Evolutionary conservation across 2,888 invertebrate species (phyloP), one percentile per base, ranked within the genome.

Genomic region (Rapana venosa): DNA sequence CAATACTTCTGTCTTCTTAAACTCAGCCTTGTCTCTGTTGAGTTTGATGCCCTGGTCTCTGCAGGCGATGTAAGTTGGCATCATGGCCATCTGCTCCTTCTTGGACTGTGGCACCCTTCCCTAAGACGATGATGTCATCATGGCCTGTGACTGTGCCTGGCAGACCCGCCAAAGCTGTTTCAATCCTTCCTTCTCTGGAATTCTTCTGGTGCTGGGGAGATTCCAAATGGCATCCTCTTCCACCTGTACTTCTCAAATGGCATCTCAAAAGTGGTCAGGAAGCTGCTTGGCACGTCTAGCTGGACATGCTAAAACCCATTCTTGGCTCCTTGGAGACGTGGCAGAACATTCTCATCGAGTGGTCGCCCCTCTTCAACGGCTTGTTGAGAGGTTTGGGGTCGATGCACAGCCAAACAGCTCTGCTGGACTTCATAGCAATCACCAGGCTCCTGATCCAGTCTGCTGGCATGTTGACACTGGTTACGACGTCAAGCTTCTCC

Each of bases 1-100:
- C n/a, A 90, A 61, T 2, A 92, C 87, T 26, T 90, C 90, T 13
- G 32, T 81, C 13, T 58, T 30, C 35, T 87, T 87, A 30, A 92
- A 81, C 79, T 91, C 89, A 0, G 0, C 11, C 74, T 87, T 87
- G 6, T 74, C 87, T 26, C 20, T 87, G 74, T 36, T 87, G 47
- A 74, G 87, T 56, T 87, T 70, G 15, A 87, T 20, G 61, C 15
- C 85, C 61, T 58, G 61, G 61, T 30, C 61, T 30, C 30, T 20
- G 32, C 8, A 85, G 30, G 0, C 2, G 32, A 30, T 32, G 30
- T 20, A 86, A 22, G 35, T 86, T 86, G 32, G 22, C 35, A 13
- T 66, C 35, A 22, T 36, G 66, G 30, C 32, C 86, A 20, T 58
- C 20, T 20, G 6, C 32, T 36, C 66, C 77, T 22, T 13, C 47